A percentile compares a stretch with the other conserved stretches of the same genome.
Conservation (phyloP, 2,797 vertebrate genomes). For the Sciurus carolinensis region DNA sequence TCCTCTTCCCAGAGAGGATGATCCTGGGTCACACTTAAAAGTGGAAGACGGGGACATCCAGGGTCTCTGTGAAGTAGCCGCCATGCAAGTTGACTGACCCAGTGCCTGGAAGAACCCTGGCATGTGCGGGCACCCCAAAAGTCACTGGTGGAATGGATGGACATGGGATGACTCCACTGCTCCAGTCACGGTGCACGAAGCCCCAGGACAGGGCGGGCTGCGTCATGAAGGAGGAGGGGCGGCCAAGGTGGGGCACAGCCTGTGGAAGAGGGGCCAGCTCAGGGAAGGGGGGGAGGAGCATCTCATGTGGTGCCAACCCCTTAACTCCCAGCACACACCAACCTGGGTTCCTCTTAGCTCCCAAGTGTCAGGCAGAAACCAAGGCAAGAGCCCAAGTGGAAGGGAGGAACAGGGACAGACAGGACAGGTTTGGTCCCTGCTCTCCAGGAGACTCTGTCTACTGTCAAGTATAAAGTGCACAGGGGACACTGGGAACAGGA, state of each 20-base stretch:
- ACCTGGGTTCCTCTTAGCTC: too few species aligned
- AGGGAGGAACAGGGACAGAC: background rate
- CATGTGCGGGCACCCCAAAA: background rate
- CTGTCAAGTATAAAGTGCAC: background rate
- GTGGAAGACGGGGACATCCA: background rate
- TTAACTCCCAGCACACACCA: too few species aligned
- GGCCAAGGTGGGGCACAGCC: background rate
- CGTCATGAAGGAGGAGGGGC: background rate
- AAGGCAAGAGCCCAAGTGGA: background rate
- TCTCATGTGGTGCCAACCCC: background rate
- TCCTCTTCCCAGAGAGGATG: background rate
- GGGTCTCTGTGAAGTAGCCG: background rate
- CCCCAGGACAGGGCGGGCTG: too few species aligned
- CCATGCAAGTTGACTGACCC: rapidly evolving
- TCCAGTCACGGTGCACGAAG: rapidly evolving
- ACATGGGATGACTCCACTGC: rapidly evolving
- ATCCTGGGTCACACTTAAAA: background rate
- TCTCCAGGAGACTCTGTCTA: background rate
- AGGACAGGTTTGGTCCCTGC: rapidly evolving
- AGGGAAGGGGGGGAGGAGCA: background rate
- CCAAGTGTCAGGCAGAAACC: background rate
- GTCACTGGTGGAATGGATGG: background rate
- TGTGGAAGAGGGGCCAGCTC: background rate
- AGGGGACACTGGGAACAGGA: background rate
- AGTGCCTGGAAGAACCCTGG: background rate